phyloP scores from a whole-genome alignment of 2,888 invertebrate species.

The Agriotes lineatus region DNA sequence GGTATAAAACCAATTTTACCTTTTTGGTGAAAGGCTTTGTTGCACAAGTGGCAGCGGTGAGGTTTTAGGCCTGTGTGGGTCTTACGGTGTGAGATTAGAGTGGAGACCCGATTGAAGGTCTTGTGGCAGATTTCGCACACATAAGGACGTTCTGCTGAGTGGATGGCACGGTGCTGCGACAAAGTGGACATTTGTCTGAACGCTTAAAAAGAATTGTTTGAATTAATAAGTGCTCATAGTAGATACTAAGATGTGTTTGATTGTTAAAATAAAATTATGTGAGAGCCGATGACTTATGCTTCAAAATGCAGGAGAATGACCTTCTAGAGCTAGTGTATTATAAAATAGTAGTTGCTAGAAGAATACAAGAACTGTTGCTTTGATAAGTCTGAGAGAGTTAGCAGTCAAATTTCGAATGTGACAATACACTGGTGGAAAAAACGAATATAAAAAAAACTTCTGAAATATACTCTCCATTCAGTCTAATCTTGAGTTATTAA shows the following conservation, averaged over 20 bases:
- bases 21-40: conserved; percentile 86
- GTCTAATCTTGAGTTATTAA: background rate
- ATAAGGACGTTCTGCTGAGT: conserved; percentile 81
- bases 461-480: too few relatives aligned
- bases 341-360: too few relatives aligned
- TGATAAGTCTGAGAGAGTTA: too few relatives aligned
- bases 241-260: background rate
- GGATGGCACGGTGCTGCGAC: conserved; percentile 83
- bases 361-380: too few relatives aligned
- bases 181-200: conserved; percentile 81
- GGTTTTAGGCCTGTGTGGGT: conserved; percentile 82
- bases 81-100: conserved; percentile 84
- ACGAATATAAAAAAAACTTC: too few relatives aligned
- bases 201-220: conserved; percentile 63
- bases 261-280: background rate
- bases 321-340: too few relatives aligned
- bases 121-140: conserved; percentile 81
- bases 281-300: too few relatives aligned
- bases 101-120: conserved; percentile 83
- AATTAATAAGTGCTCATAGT: too few relatives aligned
- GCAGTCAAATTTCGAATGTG: too few relatives aligned
- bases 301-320: too few relatives aligned
- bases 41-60: conserved; percentile 79
- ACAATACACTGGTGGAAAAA: too few relatives aligned
- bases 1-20: conserved; percentile 65